Evolutionary conservation across 2,113 vertebrate species (phyloP), one percentile per base, ranked within the genome.

Genomic region (Mastomys coucha): DNA sequence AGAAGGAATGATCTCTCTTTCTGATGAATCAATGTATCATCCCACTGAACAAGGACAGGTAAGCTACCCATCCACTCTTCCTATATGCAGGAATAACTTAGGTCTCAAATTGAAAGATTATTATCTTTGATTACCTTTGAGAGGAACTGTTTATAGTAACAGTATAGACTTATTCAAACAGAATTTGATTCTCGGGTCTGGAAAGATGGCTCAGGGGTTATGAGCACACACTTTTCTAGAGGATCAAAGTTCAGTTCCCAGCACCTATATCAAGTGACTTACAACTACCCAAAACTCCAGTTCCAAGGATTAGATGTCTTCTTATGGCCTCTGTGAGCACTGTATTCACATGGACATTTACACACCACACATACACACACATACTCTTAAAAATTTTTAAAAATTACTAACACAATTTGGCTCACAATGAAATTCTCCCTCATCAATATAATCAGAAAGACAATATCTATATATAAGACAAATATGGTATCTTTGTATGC

Each of bases 31-130:
- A 12, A 24, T 20, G 56, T 12, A 12, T 2, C 26, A 28, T 28
- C 19, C 42, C 58, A 31, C 24, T 28, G 20, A 10, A 2, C 0
- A 17, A 58, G 6, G 1, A 3, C 24, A 4, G 0, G 2, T 33
- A 60, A 88, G 13, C 33, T 17, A 42, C 22, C 2, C 16, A 28
- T 4, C 2, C 16, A 28, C 5, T 63, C 11, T 84, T 49, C 20
- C 1, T 70, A n/a, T 7, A 26, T 5, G 58, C 16, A 82, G 19
- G 22, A 1, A 3, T 60, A 7, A 86, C 9, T 33, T 45, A 67
- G 76, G 39, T 95, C 56, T 96, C 85, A 88, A 76, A 81, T 53
- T 58, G 28, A n/a, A 72, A 89, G 20, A 53, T 10, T 6, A 45
- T 53, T 93, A 28, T 81, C 8, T 63, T 63, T 65, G 63, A 56